Conservation (phyloP, 2,113 vertebrate species). For the Cephalopterus ornatus region DNA sequence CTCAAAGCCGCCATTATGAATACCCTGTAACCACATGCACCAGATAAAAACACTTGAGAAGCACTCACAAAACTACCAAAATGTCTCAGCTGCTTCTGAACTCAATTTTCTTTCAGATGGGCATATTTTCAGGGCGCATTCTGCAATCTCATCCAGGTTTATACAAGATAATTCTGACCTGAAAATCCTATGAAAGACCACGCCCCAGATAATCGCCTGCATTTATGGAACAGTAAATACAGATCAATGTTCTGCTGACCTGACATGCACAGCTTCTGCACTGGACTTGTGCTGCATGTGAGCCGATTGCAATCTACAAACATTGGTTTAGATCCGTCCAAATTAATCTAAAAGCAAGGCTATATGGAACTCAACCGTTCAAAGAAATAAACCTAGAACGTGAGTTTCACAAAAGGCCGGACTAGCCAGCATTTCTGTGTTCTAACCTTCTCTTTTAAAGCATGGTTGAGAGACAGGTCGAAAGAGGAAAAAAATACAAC, state of each 20-base stretch:
- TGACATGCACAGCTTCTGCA: background rate
- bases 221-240: background rate
- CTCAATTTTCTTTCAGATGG: background rate
- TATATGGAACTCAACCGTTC: background rate
- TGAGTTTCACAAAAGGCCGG: background rate
- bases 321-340: background rate
- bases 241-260: fast-evolving
- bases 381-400: background rate
- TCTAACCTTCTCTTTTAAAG: background rate
- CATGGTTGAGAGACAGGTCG: background rate
- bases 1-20: background rate
- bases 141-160: background rate
- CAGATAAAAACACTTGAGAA: fast-evolving
- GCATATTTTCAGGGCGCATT: fast-evolving
- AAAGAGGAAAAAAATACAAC: background rate
- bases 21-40: background rate
- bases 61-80: background rate
- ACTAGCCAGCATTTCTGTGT: background rate
- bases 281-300: fast-evolving
- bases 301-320: background rate
- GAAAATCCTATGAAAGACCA: background rate
- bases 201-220: fast-evolving
- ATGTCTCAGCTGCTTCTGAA: fast-evolving
- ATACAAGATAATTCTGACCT: too few species aligned
- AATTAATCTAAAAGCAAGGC: background rate